Evolutionary conservation across 2,888 invertebrate genomes (phyloP), one percentile per base, ranked within the genome.

Genomic region (Rhamnusium bicolor): DNA sequence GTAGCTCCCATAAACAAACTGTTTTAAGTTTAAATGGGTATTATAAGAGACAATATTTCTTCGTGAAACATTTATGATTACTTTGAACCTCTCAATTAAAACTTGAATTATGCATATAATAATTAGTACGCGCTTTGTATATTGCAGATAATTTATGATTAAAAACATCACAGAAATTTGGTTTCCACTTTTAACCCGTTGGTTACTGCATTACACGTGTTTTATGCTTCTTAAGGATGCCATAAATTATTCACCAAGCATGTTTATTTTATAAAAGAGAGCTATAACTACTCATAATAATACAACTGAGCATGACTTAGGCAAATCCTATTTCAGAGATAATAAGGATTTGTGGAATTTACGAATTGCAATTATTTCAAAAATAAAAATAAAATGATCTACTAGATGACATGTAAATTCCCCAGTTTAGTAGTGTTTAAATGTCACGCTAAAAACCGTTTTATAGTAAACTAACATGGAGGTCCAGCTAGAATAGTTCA

Each of bases 91-190:
- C 82, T 84, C 83, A 84, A 84, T 84, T 84, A 84, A 83, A 83
- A 75, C 76, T 70, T 86, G 85, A 86, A 82, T 84, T 86, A 86
- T 84, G 85, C 79, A 77, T 76, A 80, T 80, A 84, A 85, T 85
- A 84, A 86, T 85, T 84, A 85, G 84, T 84, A 81, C 76, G 77
- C 78, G 81, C 82, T 83, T 82, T 82, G 85, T 84, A 81, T 76
- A 80, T 76, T 73, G 68, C 72, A 76, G 63, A 76, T 84, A 83
- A 86, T 86, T 86, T 85, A 86, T 84, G 84, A 80, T 78, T 77
- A 76, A 58, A 72, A 78, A 85, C 85, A 86, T 86, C 86, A 86
- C 81, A 85, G 83, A 82, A 81, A 82, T 79, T 82, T 81, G 78
- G 77, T 80, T 82, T 83, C 79, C 78, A 80, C 76, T 82, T 81